Evolutionary conservation across 2,888 invertebrate species (phyloP).

Genomic region (Micropterix aruncella): DNA sequence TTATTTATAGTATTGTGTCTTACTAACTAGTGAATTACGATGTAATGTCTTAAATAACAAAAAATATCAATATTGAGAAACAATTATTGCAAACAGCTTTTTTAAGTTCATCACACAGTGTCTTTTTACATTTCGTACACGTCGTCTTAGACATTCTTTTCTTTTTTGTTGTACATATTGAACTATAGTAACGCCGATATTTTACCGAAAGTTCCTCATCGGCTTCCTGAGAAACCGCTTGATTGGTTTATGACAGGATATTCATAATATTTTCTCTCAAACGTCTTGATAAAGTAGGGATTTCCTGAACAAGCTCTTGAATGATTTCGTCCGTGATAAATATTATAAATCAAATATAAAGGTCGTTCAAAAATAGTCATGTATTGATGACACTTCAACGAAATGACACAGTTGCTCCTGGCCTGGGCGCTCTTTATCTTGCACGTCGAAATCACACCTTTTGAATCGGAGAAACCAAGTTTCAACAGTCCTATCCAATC

Average conservation of each 20-base stretch:
- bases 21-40: conserved; percentile 4
- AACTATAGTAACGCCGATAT: conserved; percentile 7
- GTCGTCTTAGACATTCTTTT: conserved; percentile 3
- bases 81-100: conserved; percentile 6
- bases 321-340: too few relatives aligned
- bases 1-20: too few relatives aligned
- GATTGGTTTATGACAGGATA: conserved; percentile 5
- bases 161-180: conserved; percentile 9
- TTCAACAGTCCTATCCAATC: too few relatives aligned
- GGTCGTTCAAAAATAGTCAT: too few relatives aligned
- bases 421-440: too few relatives aligned
- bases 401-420: too few relatives aligned
- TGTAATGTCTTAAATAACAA: conserved; percentile 4
- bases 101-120: conserved; percentile 10
- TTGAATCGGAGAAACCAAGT: too few relatives aligned
- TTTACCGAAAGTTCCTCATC: conserved; percentile 8
- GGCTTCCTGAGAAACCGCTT: conserved; percentile 5
- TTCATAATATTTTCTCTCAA: conserved; percentile 7
- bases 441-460: too few relatives aligned
- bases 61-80: conserved; percentile 4
- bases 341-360: too few relatives aligned
- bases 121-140: conserved; percentile 8
- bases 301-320: too few relatives aligned
- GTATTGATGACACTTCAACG: too few relatives aligned
- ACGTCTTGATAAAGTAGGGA: conserved; percentile 7